Evolutionary conservation across 1,140 invertebrate species (phyloP), one percentile per base, ranked within the genome.

Genomic region (Ditylenchus dipsaci): DNA sequence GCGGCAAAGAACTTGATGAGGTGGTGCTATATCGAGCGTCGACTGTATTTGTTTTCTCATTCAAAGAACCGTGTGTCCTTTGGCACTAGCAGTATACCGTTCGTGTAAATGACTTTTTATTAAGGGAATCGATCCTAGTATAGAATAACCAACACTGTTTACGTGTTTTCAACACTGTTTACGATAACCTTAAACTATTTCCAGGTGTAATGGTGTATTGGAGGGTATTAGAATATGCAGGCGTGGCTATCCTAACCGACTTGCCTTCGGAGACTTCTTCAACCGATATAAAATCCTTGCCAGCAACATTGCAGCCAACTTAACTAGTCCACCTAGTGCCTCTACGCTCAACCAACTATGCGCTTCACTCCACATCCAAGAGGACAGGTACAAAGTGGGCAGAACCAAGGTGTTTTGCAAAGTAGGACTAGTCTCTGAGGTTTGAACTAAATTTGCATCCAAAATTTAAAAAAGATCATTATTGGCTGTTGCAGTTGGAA

Each of bases 191-290:
- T 3, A 38, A 11, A 3, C 3, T 38, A 53, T 53, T 68, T 21
- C 19, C 42, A 69, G 69, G 11, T 79, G 78, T 67, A 80, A 80
- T 66, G 94, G 94, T 56, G 95, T 98, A 90, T 83, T 98, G 73
- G 94, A 97, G 80, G 97, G 94, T 8, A 95, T 97, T 68, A 88
- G 90, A 73, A 97, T 98, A 57, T 86, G 95, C 1, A 93, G 96
- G 83, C 89, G 89, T 23, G 95, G 95, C 1, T 99, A 95, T 83
- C 95, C 95, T 0, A 90, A 96, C n/a, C 87, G 94, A 56, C 87
- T 96, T 79, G 89, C 90, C 33, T 97, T 95, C 85, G 87, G 89
- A 65, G 88, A 90, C 72, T 97, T 97, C 78, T 90, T 92, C 1
- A 90, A 93, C 69, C 88, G 86, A 84, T 87, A 80, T 76, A 72